Base-by-base conservation (phyloP, 30 jellyfish, hydroid and myxozoan genomes). In the Hydractinia echinata region DNA sequence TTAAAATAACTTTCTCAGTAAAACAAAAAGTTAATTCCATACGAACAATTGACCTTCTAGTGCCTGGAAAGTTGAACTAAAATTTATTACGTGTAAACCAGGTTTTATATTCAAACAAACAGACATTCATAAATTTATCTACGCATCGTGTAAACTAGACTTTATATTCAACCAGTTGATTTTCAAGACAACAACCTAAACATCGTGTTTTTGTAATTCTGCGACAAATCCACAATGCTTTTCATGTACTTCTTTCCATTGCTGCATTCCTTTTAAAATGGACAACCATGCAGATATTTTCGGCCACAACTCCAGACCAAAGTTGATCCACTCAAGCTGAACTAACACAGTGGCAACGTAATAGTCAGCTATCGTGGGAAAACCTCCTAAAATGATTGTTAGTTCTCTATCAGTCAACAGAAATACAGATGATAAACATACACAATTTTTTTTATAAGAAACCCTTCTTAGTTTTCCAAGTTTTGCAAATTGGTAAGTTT, bases 251-350 rank as follows among this genome's bases (percentile, higher is more conserved):
- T 49, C 55, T 8, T 61, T 81, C 97, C 97, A 91, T 20, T 81
- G 88, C 48, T 61, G 69, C 19, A 80, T 74, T 14, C 77, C 56
- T 74, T 85, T 82, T 7, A 86, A 50, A 4, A 54, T 16, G 11
- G 53, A 72, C 82, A 91, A 84, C 97, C 97, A 91, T n/a, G 54
- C 30, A 48, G n/a, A 39, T 8, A 86, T 49, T 48, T 74, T 87
- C 16, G 95, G 97, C 97, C 97, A 91, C 4, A 91, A 76, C 14
- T 76, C 56, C 72, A 91, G 70, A 62, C 86, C 97, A 82, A 91
- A 91, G 66, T 91, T 88, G 8, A 87, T 64, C 97, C 97, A 91
- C 72, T 91, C 97, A 9, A 91, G 86, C 67, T 91, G 97, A n/a
- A 74, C 80, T 9, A 91, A 73, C 5, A 91, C 72, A 6, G 97